Conservation (phyloP, 2,888 invertebrate genomes). For the Cantharis lateralis region DNA sequence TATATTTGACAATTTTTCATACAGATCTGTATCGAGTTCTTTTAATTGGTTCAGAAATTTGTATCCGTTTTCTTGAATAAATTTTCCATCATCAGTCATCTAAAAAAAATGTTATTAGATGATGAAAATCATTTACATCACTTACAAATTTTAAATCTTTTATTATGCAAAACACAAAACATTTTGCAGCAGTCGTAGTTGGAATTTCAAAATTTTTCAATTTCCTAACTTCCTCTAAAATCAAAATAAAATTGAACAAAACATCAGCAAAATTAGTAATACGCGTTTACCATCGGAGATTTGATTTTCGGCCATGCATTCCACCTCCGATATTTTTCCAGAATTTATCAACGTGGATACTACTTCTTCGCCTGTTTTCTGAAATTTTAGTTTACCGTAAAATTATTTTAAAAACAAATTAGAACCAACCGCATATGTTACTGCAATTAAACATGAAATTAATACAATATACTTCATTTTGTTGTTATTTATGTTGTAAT, state of each 20-base stretch:
- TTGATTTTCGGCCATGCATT: not conserved
- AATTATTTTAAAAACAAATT: not conserved
- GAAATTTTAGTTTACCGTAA: not conserved
- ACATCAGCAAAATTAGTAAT: not conserved
- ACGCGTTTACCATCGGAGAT: not conserved
- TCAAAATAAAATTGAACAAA: not conserved
- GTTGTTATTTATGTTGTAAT: not conserved
- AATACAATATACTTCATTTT: not conserved
- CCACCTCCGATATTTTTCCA: not conserved
- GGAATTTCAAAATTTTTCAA: not conserved
- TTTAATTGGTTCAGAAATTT: not conserved
- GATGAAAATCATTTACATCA: too few species aligned
- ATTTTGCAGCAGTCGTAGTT: not conserved
- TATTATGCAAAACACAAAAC: not conserved
- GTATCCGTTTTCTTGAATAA: not conserved
- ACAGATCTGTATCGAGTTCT: not conserved
- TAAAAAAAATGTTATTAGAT: too few species aligned
- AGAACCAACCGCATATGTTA: not conserved
- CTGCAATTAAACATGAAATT: not conserved
- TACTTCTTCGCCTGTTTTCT: not conserved
- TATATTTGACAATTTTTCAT: not conserved
- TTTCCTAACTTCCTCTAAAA: not conserved
- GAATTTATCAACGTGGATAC: not conserved
- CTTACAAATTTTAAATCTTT: not conserved
- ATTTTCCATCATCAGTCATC: not conserved